These are phyloP conservation scores for Lepidocyrtoides sp. DNA, from an alignment of 2,888 invertebrate genomes.

Conservation along the genomic window DNA sequence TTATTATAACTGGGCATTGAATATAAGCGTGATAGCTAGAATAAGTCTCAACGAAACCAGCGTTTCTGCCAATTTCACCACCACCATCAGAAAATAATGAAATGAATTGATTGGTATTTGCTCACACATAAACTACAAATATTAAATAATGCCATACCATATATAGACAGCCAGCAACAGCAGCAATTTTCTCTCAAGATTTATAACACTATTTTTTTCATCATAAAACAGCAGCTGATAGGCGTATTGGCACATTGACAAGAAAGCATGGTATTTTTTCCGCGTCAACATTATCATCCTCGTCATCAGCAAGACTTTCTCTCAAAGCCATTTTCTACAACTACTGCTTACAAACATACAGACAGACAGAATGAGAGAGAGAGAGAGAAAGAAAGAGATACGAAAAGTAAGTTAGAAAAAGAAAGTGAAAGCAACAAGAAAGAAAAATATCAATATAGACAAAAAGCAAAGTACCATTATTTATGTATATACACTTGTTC, in stretches of 20 bases:
- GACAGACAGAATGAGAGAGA: too few species aligned
- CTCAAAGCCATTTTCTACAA: too few species aligned
- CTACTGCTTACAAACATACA: too few species aligned
- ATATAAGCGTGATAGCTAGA: too few species aligned
- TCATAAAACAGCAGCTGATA: background rate
- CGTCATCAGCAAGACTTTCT: too few species aligned
- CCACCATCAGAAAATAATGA: background rate
- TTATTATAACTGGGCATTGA: too few species aligned
- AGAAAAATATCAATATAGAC: background rate
- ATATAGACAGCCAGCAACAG: background rate
- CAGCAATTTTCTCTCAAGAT: background rate
- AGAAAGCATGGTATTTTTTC: background rate
- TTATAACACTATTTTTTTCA: slow-evolving; percentile 24
- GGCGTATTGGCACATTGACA: slow-evolving; percentile 37
- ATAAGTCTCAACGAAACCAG: too few species aligned
- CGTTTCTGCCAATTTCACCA: too few species aligned
- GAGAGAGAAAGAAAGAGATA: too few species aligned
- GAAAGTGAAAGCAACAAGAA: slow-evolving; percentile 33
- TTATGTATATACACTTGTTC: background rate
- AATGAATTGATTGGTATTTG: background rate
- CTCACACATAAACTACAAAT: background rate
- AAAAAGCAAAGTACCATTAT: background rate
- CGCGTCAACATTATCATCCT: slow-evolving; percentile 9
- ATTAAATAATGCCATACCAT: background rate
- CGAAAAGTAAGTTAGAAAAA: background rate